Percentiles rank a stretch among this genome's conserved stretches.
These are phyloP conservation scores for Lepidurus couesii DNA, from an alignment of 1,140 invertebrate species.

Conservation along the genomic window DNA sequence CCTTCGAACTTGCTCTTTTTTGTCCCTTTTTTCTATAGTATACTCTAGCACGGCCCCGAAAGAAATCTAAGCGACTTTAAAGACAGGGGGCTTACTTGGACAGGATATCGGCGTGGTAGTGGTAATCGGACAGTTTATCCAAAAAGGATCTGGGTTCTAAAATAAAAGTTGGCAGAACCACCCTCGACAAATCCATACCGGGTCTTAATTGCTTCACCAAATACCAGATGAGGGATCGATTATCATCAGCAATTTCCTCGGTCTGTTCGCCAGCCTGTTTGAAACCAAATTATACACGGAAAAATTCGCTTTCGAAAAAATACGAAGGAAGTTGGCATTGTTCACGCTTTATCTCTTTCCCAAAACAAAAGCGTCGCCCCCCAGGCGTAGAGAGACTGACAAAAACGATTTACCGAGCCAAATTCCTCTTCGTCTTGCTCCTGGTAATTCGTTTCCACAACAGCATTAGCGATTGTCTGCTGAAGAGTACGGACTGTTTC, in stretches of 20 bases:
- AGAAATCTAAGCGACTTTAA: not conserved
- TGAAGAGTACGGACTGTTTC: not conserved
- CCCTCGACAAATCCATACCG: slow-evolving; percentile 94
- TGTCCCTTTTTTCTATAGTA: no score
- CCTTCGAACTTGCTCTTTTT: no score
- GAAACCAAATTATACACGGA: not conserved
- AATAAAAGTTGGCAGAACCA: slow-evolving; percentile 83
- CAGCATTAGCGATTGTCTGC: not conserved
- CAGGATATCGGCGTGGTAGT: slow-evolving; percentile 87
- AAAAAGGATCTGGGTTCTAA: slow-evolving; percentile 87
- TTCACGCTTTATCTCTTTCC: not conserved
- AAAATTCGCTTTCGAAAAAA: not conserved
- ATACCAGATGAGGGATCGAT: slow-evolving; percentile 90
- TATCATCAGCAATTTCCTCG: slow-evolving; percentile 87
- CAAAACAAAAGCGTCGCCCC: not conserved
- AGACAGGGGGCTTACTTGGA: slow-evolving; percentile 59
- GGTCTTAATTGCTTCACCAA: slow-evolving; percentile 89
- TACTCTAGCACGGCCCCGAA: no score
- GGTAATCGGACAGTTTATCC: slow-evolving; percentile 87
- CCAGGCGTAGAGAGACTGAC: not conserved
- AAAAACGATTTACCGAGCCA: slow-evolving; percentile 51
- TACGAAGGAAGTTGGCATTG: not conserved
- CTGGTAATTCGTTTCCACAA: slow-evolving; percentile 56
- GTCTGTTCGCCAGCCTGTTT: slow-evolving; percentile 75
- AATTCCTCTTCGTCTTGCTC: slow-evolving; percentile 61